Base-by-base conservation (phyloP, 2,888 invertebrate genomes). In the Cheilosia soror region DNA sequence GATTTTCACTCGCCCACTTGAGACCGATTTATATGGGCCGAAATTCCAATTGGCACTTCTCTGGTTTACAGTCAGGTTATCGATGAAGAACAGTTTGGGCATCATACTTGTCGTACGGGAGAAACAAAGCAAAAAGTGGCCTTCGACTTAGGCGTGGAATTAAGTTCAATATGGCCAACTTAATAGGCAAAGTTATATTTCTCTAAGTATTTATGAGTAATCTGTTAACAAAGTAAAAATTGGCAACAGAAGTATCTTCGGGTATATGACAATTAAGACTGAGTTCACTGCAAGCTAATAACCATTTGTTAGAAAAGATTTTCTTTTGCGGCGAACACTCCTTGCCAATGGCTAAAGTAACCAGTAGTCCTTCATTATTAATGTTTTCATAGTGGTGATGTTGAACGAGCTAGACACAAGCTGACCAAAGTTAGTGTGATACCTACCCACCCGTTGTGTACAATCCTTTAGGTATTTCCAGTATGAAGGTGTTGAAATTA, bases 401-500 rank as follows among this genome's bases (percentile, higher is more conserved):
- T 37, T 44, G 42, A 62, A 20, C 20, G 27, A 15, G 6, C 11
- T 49, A 63, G 60, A 27, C 27, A 60, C 4, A 15, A 20, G 20
- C 5, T 6, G 40, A 20, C 9, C 0, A n/a, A 15, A 15, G n/a
- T 27, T 25, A 51, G 42, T 31, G 55, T 47, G n/a, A 51, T 51
- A 27, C 33, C 15, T 51, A 51, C 33, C 15, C n/a, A 7, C 33
- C 7, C 31, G 60, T 5, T 44, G 55, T 73, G 6, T 31, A 47
- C 55, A 73, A 37, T 57, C 55, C 55, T 73, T 42, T 27, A 57
- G 51, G 58, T 82, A 71, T 82, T 76, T 82, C 53, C 51, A 53
- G 63, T 37, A 65, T n/a, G 76, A 71, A 82, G 76, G 76, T 76
- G 71, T 66, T 76, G 71, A 40, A 71, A 60, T 53, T 72, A 82